Evolutionary conservation across 2,888 invertebrate genomes (phyloP).

Genomic region (Tachina fera): DNA sequence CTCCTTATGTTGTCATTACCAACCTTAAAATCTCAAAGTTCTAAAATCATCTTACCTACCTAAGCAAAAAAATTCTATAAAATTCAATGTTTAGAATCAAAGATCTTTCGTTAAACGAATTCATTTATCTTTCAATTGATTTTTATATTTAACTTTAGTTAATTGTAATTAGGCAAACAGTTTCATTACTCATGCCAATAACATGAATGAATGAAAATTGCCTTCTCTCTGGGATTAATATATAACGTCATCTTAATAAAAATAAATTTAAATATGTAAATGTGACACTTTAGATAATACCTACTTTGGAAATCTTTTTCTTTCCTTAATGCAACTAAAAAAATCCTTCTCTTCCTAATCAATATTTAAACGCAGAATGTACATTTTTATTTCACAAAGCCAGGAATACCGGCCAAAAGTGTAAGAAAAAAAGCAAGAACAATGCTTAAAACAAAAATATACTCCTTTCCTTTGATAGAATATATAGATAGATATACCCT

Average conservation of each 20-base stretch:
- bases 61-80: too few relatives aligned
- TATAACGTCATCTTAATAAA: conserved; percentile 54
- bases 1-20: too few relatives aligned
- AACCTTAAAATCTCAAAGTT: too few relatives aligned
- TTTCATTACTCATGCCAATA: conserved; percentile 15
- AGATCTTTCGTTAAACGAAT: too few relatives aligned
- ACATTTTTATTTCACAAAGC: conserved; percentile 36
- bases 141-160: background rate
- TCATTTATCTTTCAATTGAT: too few relatives aligned
- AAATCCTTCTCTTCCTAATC: conserved; percentile 6
- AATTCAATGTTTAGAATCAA: too few relatives aligned
- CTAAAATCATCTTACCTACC: too few relatives aligned
- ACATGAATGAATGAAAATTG: conserved; percentile 21
- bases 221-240: conserved; percentile 1
- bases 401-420: conserved; percentile 38
- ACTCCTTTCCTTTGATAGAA: background rate
- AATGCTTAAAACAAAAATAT: conserved; percentile 20
- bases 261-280: too few relatives aligned
- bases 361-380: conserved; percentile 60
- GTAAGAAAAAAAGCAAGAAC: conserved; percentile 16
- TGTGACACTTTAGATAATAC: background rate
- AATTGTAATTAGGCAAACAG: background rate
- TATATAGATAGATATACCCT: conserved; percentile 7
- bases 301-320: background rate
- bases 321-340: conserved; percentile 22